Evolutionary conservation across 2,113 vertebrate species (phyloP).

Genomic region (Cyphomyrus plagiostoma): DNA sequence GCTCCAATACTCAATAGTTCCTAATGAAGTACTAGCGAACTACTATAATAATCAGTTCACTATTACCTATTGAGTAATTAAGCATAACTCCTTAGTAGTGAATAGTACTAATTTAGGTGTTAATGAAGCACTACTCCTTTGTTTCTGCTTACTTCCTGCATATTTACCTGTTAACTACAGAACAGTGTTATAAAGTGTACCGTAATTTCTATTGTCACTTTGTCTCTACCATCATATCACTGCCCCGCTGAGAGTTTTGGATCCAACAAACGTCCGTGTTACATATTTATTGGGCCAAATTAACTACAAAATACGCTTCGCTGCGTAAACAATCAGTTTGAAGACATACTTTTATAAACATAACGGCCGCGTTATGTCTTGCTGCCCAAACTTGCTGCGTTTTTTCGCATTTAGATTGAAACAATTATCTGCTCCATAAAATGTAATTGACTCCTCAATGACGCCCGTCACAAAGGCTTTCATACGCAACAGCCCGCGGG

Average conservation of each 20-base stretch:
- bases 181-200: too few species aligned
- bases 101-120: too few species aligned
- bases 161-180: too few species aligned
- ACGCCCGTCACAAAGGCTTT: background rate
- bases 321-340: background rate
- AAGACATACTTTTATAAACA: constrained; percentile 1
- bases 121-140: too few species aligned
- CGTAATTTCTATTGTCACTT: background rate
- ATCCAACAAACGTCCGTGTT: background rate
- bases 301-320: background rate
- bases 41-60: too few species aligned
- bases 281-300: background rate
- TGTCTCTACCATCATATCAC: background rate
- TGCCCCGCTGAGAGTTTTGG: background rate
- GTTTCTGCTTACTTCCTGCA: too few species aligned
- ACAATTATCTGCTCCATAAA: constrained; percentile 9
- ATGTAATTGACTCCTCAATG: background rate
- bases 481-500: background rate
- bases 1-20: too few species aligned
- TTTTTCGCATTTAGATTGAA: constrained; percentile 1
- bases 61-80: too few species aligned
- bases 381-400: background rate
- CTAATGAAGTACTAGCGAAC: too few species aligned
- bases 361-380: background rate
- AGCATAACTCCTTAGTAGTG: too few species aligned